Base-by-base conservation (phyloP, 2,888 invertebrate species). In the Tiliacea aurago region DNA sequence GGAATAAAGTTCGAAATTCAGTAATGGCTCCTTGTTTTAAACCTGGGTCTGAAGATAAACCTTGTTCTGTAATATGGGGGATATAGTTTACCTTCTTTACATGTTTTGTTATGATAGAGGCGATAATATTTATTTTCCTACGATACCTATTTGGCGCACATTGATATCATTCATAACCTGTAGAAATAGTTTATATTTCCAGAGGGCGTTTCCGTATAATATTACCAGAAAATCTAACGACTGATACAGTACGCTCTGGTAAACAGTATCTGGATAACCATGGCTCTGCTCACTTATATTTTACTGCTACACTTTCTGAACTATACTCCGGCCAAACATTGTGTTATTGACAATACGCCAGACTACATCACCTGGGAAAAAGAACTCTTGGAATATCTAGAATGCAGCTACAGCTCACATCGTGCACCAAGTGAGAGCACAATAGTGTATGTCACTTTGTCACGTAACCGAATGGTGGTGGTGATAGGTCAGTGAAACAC, bases 351-450 rank as follows among this genome's bases (percentile, higher is more conserved):
- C 28, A 51, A 72, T 18, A 55, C n/a, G 0, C 71, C 70, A 66
- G 80, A 70, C 62, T 73, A 78, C 49, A 78, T 87, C 37, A 66
- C 63, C 0, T 86, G 80, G 84, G 86, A 89, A 55, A 37, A 37
- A 37, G 37, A 78, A 81, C 56, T 91, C 1, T 28, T 53, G 4
- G 20, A 75, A 7, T 79, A 86, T 7, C 7, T 87, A 0, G 11
- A 41, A 7, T 78, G 78, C 23, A 41, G 58, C 13, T 67, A 81
- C 13, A 20, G 37, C 2, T 0, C 11, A 0, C 9, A 13, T 3
- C 43, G 47, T 2, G 18, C 47, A 47, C 47, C 15, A 47, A 47
- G 20, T 47, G 47, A 47, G 7, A 47, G 5, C 20, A 6, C 82
- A 3, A 37, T 62, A 9, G 81, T 91, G 0, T 20, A 13, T 0